Base-by-base conservation (phyloP, 2,113 vertebrate species). In the Acanthisitta chloris region DNA sequence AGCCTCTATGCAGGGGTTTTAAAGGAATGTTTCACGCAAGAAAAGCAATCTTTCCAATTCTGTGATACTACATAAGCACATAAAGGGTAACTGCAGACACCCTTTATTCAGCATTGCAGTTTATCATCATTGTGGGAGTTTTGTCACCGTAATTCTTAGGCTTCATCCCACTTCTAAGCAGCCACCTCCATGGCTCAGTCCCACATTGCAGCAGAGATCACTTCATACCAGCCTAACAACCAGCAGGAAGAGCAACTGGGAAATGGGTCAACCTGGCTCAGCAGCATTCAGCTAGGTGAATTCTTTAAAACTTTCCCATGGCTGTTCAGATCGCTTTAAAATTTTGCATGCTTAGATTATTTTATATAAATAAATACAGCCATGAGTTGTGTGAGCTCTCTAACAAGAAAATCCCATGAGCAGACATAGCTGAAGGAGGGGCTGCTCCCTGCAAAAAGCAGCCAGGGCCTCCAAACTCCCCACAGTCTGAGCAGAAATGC, bases 1-100 rank as follows among this genome's bases (percentile, higher is more conserved):
- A n/a, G 9, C 84, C 90, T 90, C 69, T 49, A 74, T 94, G 43
- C 57, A 96, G 84, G 16, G 21, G 33, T 92, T 96, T 97, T 80
- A 94, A 97, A 94, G 54, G 3, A 91, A 94, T 77, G 6, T 80
- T 88, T 90, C 40, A 45, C 17, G 31, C 9, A 57, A 61, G n/a
- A 72, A 9, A 82, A 61, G 9, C 7, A 80, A 61, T 33, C 13
- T 67, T 80, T 79, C 38, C 16, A 6, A 28, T 51, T 82, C 43
- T 80, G 1, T 48, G 29, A 17, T 38, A 34, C 43, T 72, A 25
- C 20, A 6, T 9, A 29, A 42, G 23, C 0, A 1, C 17, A 15
- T 46, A 58, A 76, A 67, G 19, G 20, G 23, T 46, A 26, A 65
- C 49, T 29, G 40, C 66, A 46, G 42, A 55, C n/a, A 33, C 6